Evolutionary conservation across 1,140 invertebrate species (phyloP).

Genomic region (Oscheius sp.): DNA sequence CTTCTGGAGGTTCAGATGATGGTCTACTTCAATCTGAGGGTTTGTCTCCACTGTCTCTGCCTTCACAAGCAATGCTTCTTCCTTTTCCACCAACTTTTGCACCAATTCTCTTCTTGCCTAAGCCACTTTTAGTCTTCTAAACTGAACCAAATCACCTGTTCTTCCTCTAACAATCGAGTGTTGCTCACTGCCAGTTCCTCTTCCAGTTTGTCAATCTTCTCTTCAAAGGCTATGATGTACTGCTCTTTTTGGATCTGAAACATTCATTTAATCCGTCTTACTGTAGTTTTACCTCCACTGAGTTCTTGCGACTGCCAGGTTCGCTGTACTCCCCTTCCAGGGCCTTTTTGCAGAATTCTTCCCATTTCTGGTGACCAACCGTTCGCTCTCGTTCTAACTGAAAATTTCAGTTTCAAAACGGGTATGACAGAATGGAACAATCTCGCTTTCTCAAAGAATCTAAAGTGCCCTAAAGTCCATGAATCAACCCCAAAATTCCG

Average conservation of each 20-base stretch:
- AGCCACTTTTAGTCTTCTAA: too few relatives aligned
- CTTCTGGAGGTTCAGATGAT: too few relatives aligned
- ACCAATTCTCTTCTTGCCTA: too few relatives aligned
- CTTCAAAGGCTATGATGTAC: slow-evolving; percentile 20
- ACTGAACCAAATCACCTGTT: too few relatives aligned
- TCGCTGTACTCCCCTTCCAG: background rate
- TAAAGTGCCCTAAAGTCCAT: too few relatives aligned
- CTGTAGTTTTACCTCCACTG: background rate
- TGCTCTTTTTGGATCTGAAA: slow-evolving; percentile 23
- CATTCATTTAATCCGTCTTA: background rate
- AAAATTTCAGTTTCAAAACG: background rate
- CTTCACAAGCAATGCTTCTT: too few relatives aligned
- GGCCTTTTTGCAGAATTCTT: background rate
- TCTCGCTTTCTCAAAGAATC: too few relatives aligned
- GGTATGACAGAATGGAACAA: too few relatives aligned
- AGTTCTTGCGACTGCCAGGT: background rate
- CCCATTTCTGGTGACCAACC: background rate
- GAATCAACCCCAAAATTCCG: too few relatives aligned
- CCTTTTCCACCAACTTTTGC: too few relatives aligned
- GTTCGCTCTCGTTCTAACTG: slow-evolving; percentile 1
- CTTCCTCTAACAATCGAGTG: background rate
- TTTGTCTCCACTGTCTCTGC: too few relatives aligned
- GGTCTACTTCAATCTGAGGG: too few relatives aligned
- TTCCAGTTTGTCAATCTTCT: slow-evolving; percentile 4
- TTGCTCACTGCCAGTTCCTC: background rate